These are phyloP conservation scores for Gastrophysa polygoni DNA, from an alignment of 2,888 invertebrate genomes.

Conservation along the genomic window DNA sequence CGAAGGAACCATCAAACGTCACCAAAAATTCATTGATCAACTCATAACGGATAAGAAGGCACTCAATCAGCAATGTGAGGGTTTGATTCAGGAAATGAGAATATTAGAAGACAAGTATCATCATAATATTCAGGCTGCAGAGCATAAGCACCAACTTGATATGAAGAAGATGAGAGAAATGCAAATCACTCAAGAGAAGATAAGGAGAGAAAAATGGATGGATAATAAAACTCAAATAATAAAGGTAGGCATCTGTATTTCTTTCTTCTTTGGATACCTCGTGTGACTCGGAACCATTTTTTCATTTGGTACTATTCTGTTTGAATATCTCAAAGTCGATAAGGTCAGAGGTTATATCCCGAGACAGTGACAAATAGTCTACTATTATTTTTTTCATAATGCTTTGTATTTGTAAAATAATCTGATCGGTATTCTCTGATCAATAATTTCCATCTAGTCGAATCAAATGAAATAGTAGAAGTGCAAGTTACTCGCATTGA, in stretches of 20 bases:
- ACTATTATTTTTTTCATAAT: no score
- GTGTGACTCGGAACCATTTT: no score
- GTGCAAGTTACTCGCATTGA: no score
- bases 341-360: no score
- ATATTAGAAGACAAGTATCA: slow-evolving; percentile 71
- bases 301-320: no score
- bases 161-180: slow-evolving; percentile 77
- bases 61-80: slow-evolving; percentile 75
- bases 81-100: slow-evolving; percentile 68
- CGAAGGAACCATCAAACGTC: slow-evolving; percentile 74
- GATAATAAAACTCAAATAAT: slow-evolving; percentile 85
- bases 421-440: no score
- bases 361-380: no score
- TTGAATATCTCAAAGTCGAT: no score
- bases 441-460: no score
- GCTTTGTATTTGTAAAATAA: no score
- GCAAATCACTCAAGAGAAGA: slow-evolving; percentile 77
- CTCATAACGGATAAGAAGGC: slow-evolving; percentile 80
- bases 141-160: slow-evolving; percentile 78
- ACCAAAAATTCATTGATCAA: slow-evolving; percentile 84
- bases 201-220: slow-evolving; percentile 78
- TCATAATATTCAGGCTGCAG: slow-evolving; percentile 69
- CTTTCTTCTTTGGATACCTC: no score
- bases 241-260: slow-evolving; percentile 62
- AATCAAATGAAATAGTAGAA: no score